Base-by-base conservation (phyloP, 1,140 invertebrate species). In the Papilio polytes region DNA sequence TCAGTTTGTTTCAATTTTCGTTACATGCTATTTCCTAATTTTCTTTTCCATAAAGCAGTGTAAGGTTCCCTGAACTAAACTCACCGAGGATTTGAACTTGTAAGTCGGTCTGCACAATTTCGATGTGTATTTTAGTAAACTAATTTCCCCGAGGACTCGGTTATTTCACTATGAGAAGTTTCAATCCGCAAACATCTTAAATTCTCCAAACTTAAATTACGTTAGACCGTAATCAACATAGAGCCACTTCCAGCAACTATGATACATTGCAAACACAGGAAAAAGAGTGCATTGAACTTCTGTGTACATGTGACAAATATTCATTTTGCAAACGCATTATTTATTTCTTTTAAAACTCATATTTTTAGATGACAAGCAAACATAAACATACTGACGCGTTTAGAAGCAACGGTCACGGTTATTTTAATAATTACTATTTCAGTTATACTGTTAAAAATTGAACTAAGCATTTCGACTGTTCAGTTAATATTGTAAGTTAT, bases 111-210 rank as follows among this genome's bases (percentile, higher is more conserved):
- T 63, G 59, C 22, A 63, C 59, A 63, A 63, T 63, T 59, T 26
- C 59, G 59, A 63, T 26, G 59, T 63, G 22, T 59, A 59, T 59
- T 59, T 59, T 26, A 26, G 59, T 63, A 63, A 63, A 26, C 12
- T 63, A 63, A 63, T 63, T 63, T 63, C 59, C 63, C 26, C 63
- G 63, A 70, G 63, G 63, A 31, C 12, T 15, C 63, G 12, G 63
- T 22, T 18, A 70, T 18, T 70, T 70, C 63, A 31, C 22, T 70
- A 70, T 70, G 26, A 31, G 63, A 70, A 70, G 63, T 70, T 70
- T 70, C 63, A 70, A 31, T 70, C 26, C 63, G 63, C 63, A 70
- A 70, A 70, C 63, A 70, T 70, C 63, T 70, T 70, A 70, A 70
- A 70, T 70, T 70, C 63, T 70, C 63, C 63, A 70, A 70, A 70